A percentile compares a stretch with the other conserved stretches of the same genome.
phyloP scores from a whole-genome alignment of 2,113 vertebrate species.

The Chlorocebus sabaeus region DNA sequence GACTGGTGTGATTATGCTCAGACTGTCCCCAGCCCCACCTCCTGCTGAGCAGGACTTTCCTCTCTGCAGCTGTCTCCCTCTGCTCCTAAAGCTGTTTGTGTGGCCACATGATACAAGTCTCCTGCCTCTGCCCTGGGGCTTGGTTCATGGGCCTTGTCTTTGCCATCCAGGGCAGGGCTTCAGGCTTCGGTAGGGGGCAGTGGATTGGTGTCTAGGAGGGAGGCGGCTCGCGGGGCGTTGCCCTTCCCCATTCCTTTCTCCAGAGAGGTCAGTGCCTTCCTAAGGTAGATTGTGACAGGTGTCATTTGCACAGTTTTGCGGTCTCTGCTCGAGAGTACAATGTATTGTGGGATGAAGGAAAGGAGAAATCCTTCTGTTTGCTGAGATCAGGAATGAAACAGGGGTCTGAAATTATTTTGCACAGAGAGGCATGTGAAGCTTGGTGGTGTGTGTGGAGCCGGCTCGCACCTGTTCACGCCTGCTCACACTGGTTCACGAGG shows the following conservation, averaged over 20 bases:
- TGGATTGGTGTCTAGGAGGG: background rate
- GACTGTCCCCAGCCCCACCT: no score
- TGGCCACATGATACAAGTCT: background rate
- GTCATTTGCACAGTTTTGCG: background rate
- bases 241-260: background rate
- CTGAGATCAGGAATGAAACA: background rate
- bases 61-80: background rate
- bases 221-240: rapidly evolving
- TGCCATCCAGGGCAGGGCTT: background rate
- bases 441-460: rapidly evolving
- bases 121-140: background rate
- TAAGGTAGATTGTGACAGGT: background rate
- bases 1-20: background rate
- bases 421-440: background rate
- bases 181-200: background rate
- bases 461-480: background rate
- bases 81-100: background rate
- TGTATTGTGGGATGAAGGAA: background rate
- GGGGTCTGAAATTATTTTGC: background rate
- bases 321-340: background rate
- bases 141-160: background rate
- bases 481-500: background rate
- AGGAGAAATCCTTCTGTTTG: background rate
- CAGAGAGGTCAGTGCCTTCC: background rate
- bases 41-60: background rate